A percentile compares a stretch with the other conserved stretches of the same genome.
phyloP scores from a whole-genome alignment of 2,888 invertebrate species.

The Serrognathus titanus region DNA sequence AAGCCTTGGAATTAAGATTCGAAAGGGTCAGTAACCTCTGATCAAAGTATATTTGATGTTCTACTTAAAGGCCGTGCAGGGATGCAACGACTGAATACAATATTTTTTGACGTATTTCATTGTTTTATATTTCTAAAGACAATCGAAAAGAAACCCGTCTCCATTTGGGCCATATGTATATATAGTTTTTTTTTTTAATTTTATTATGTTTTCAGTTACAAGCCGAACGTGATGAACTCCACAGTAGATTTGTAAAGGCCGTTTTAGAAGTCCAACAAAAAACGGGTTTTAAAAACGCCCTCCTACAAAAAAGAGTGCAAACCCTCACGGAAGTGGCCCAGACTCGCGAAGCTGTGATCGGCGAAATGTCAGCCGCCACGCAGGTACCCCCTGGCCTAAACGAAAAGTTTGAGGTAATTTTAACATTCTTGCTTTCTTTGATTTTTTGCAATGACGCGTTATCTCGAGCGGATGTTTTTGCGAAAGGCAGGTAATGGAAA shows the following conservation, averaged over 20 bases:
- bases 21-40: slow-evolving; percentile 55
- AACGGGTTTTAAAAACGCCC: slow-evolving; percentile 74
- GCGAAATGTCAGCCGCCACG: slow-evolving; percentile 57
- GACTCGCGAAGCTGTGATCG: slow-evolving; percentile 65
- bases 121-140: too few species aligned
- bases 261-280: slow-evolving; percentile 86
- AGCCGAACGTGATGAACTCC: slow-evolving; percentile 74
- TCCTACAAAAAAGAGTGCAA: slow-evolving; percentile 72
- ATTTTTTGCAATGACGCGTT: too few species aligned
- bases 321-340: slow-evolving; percentile 64
- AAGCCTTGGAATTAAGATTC: slow-evolving; percentile 72
- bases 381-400: slow-evolving; percentile 50
- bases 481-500: too few species aligned
- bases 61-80: too few species aligned
- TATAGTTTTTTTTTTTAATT: too few species aligned
- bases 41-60: background rate
- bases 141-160: too few species aligned
- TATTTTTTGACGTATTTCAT: too few species aligned
- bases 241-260: slow-evolving; percentile 74
- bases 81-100: too few species aligned
- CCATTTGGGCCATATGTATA: too few species aligned
- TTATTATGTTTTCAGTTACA: slow-evolving; percentile 46
- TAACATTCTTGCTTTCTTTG: background rate
- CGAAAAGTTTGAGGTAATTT: slow-evolving; percentile 56
- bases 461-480: too few species aligned